Conservation (phyloP, 2,113 vertebrate genomes). For the Suncus etruscus region DNA sequence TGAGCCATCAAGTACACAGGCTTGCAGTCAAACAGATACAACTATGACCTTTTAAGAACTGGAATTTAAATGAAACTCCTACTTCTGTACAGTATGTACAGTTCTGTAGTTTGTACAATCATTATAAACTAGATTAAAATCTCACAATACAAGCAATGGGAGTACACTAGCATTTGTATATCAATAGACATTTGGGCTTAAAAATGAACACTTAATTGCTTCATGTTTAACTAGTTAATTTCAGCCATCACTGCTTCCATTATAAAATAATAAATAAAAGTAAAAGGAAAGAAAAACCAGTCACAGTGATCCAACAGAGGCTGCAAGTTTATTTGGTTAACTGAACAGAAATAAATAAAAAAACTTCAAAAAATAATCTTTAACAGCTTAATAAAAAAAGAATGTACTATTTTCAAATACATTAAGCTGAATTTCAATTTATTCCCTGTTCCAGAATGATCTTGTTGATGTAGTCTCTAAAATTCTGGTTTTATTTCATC, state of each 20-base stretch:
- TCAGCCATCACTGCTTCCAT: conserved; percentile 73
- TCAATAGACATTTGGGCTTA: conserved; percentile 49
- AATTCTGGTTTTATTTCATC: conserved; percentile 48
- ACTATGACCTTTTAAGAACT: neutral
- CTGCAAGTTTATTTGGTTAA: conserved; percentile 39
- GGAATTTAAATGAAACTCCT: conserved; percentile 24
- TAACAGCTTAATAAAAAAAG: neutral
- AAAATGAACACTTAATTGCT: conserved; percentile 53
- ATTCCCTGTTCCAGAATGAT: conserved; percentile 11
- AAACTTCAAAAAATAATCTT: neutral
- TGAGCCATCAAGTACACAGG: neutral
- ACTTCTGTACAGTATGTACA: neutral
- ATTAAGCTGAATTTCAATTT: conserved; percentile 57
- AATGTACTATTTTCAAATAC: neutral
- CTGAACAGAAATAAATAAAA: neutral
- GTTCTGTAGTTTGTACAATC: neutral
- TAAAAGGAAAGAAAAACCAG: conserved; percentile 17
- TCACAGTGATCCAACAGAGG: conserved; percentile 23
- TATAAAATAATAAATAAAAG: conserved; percentile 47
- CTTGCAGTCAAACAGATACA: conserved; percentile 10
- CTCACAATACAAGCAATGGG: conserved; percentile 56
- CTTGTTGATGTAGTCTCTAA: conserved; percentile 1
- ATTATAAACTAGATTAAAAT: conserved; percentile 57
- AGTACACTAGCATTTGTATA: conserved; percentile 69
- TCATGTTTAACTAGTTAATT: conserved; percentile 76